A percentile compares a stretch with the other conserved stretches of the same genome.
Evolutionary conservation across 2,113 vertebrate genomes (phyloP).

Genomic region (Brachypodius melanocephalos): DNA sequence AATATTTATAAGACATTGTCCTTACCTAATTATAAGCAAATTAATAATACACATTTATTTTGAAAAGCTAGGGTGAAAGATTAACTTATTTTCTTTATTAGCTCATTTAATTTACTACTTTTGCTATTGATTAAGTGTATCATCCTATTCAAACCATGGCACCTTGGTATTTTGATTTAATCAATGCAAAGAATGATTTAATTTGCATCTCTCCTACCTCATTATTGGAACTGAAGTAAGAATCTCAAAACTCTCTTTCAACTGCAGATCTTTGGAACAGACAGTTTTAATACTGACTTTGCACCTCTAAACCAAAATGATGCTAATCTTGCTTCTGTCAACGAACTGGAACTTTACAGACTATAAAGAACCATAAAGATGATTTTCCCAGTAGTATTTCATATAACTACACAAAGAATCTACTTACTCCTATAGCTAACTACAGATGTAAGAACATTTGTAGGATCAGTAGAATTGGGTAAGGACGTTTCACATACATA

Average conservation of each 20-base stretch:
- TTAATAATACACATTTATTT: background rate
- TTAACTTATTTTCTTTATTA: background rate
- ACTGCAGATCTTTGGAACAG: background rate
- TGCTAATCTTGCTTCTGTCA: background rate
- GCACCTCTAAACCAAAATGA: background rate
- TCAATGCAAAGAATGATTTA: background rate
- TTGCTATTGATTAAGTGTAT: background rate
- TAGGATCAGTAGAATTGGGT: background rate
- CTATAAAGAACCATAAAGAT: background rate
- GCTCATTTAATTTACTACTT: background rate
- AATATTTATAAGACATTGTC: background rate
- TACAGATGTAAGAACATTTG: background rate
- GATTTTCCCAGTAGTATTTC: background rate
- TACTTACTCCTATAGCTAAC: background rate
- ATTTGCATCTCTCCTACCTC: background rate
- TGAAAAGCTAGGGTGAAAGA: background rate
- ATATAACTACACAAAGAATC: background rate
- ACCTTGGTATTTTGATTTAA: background rate
- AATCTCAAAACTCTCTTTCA: background rate
- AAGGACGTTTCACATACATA: background rate
- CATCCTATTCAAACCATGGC: background rate
- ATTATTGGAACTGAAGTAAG: background rate
- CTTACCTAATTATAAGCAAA: background rate
- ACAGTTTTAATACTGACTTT: background rate
- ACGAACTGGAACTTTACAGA: background rate